Evolutionary conservation across 2,113 vertebrate species (phyloP), one percentile per base, ranked within the genome.

Genomic region (Colistium nudipinnis): DNA sequence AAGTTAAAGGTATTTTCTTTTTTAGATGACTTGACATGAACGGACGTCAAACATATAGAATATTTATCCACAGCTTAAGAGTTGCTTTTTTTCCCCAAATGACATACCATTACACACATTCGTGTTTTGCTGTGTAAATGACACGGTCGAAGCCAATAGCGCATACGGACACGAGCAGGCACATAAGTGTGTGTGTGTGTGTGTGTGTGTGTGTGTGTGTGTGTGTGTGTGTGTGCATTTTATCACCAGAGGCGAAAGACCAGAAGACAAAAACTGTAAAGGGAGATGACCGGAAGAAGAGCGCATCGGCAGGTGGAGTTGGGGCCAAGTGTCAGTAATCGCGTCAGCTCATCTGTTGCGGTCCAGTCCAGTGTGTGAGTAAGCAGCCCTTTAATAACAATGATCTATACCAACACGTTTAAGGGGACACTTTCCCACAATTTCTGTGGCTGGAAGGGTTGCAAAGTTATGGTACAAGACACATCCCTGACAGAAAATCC

Each of bases 241-340:
- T 47, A 48, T 49, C 47, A 14, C 36, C 44, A 24, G 33, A 30
- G 28, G 20, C 51, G 45, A 17, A 41, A 69, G 35, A 51, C 16
- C 27, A 10, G 41, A 57, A 56, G 16, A 31, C 33, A 59, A 17
- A 8, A 64, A 28, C 11, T 25, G 28, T 14, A 27, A 57, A 47
- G 9, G 7, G 16, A 36, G 30, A n/a, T 33, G 12, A 61, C 35
- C 16, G n/a, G 39, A 28, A 17, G 36, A 59, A 39, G 11, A 11
- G n/a, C 48, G 19, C 43, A 27, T 70, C 55, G 53, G 56, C 28
- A 52, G 67, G 45, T 25, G 33, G 45, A 41, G 33, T n/a, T 24
- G 36, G 54, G 33, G 13, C n/a, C 33, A 56, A 20, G 20, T 16
- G 33, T 56, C 33, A 25, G 22, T 57, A 57, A 39, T 39, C 35